These are phyloP conservation scores for Trichopria drosophilae DNA, from an alignment of 2,888 invertebrate genomes.

Conservation along the genomic window DNA sequence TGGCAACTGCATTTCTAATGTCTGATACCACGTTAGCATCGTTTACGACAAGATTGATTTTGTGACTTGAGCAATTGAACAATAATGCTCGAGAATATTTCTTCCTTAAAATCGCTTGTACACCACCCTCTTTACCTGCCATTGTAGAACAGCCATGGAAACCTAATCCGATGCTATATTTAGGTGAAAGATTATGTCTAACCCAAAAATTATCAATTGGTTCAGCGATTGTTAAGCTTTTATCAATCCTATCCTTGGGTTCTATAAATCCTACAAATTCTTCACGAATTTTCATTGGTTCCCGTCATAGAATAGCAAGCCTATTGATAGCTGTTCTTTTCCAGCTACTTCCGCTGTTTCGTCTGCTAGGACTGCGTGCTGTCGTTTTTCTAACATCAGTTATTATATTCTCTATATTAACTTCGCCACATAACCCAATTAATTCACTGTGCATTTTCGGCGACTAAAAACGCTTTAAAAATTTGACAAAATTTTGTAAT, in stretches of 20 bases:
- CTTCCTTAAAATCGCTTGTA: slow-evolving; percentile 38
- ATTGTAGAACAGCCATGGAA: slow-evolving; percentile 43
- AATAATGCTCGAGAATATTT: slow-evolving; percentile 38
- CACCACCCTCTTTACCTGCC: slow-evolving; percentile 41
- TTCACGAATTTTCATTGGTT: too few species aligned
- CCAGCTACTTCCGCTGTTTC: slow-evolving; percentile 42
- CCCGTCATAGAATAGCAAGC: too few species aligned
- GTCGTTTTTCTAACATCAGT: neutral
- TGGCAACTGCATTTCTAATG: slow-evolving; percentile 38
- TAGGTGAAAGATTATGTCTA: slow-evolving; percentile 32
- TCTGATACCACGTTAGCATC: slow-evolving; percentile 37
- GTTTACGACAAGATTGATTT: slow-evolving; percentile 42
- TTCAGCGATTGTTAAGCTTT: slow-evolving; percentile 38
- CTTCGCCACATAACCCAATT: slow-evolving; percentile 7
- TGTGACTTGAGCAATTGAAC: slow-evolving; percentile 42
- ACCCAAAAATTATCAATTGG: slow-evolving; percentile 38
- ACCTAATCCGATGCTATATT: slow-evolving; percentile 39
- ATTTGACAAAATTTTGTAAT: too few species aligned
- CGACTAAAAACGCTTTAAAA: too few species aligned
- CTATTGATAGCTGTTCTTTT: slow-evolving; percentile 37
- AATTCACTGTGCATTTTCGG: too few species aligned
- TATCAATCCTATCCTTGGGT: slow-evolving; percentile 35
- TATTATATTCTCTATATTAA: neutral
- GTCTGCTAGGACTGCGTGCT: slow-evolving; percentile 14
- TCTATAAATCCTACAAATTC: slow-evolving; percentile 42